Evolutionary conservation across 2,888 invertebrate genomes (phyloP), one percentile per base, ranked within the genome.

Genomic region (Eudasyphora cyanicolor): DNA sequence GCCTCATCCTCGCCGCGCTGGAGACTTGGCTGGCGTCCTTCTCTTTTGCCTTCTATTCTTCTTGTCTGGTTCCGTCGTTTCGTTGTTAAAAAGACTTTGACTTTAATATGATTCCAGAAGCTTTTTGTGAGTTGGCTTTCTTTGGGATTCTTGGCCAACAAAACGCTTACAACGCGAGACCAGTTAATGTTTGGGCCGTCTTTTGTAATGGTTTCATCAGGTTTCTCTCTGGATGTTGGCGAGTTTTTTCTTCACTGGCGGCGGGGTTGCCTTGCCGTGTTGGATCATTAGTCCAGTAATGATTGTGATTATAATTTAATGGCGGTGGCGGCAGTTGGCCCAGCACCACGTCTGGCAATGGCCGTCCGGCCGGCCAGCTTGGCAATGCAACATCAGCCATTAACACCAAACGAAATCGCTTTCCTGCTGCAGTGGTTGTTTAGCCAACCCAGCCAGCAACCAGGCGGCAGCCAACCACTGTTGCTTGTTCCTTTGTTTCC

Each of bases 251-350:
- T 62, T 2, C 17, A 19, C 62, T 17, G 27, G 69, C 7, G 19
- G 42, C 57, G 21, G 19, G 64, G 70, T 76, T 73, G 6, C 35
- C 19, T 24, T 21, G n/a, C n/a, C n/a, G n/a, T n/a, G n/a, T n/a
- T 35, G 54, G 71, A 84, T 84, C 78, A 81, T 81, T 79, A 81
- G 81, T 79, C 73, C 67, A 76, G 78, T 84, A 81, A 81, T 81
- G 78, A 84, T 81, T 81, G 78, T 69, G 79, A 64, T 84, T 84
- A 81, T 79, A 79, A 79, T 78, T 81, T 84, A 84, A 84, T 84
- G 84, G 84, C 67, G 84, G 81, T 81, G 81, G 81, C 84, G 84
- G 84, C 84, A 84, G 84, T 81, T 76, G 69, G 81, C 49, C 76
- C 81, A 81, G 67, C 79, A 3, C 17, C 35, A 35, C 10, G 6